These are phyloP conservation scores for Coccyzus lansbergi DNA, from an alignment of 2,797 vertebrate genomes.

Conservation along the genomic window DNA sequence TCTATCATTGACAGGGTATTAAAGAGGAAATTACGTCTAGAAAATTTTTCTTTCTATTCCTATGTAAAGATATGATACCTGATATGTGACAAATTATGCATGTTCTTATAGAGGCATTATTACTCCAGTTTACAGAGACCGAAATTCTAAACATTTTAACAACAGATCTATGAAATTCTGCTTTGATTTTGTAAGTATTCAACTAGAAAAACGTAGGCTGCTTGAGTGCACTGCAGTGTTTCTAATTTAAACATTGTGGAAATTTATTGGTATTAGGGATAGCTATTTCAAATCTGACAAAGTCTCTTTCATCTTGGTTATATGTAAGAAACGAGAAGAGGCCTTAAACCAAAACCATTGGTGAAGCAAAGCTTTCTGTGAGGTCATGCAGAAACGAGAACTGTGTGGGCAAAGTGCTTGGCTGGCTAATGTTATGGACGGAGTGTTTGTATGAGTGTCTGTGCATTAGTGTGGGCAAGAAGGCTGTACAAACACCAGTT, in stretches of 20 bases:
- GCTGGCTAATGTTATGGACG: not conserved
- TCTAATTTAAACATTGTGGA: not conserved
- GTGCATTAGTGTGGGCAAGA: not conserved
- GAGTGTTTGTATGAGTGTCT: not conserved
- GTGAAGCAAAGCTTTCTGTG: not conserved
- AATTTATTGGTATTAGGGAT: not conserved
- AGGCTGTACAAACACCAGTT: not conserved
- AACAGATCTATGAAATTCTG: not conserved
- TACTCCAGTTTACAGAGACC: not conserved
- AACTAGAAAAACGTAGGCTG: not conserved
- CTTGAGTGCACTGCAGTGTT: not conserved
- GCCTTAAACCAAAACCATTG: not conserved
- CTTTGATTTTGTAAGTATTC: not conserved
- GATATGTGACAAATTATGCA: not conserved
- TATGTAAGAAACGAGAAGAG: not conserved
- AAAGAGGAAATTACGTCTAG: not conserved
- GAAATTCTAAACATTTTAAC: not conserved
- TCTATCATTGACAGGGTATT: not conserved
- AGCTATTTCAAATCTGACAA: not conserved
- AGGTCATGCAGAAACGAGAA: not conserved
- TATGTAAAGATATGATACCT: not conserved
- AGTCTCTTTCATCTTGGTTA: not conserved
- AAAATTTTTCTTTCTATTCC: not conserved
- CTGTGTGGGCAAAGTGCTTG: slow-evolving; percentile 21
- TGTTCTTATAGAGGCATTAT: not conserved